Base-by-base conservation (phyloP, 2,888 invertebrate species). In the Muschampia plurimacula region DNA sequence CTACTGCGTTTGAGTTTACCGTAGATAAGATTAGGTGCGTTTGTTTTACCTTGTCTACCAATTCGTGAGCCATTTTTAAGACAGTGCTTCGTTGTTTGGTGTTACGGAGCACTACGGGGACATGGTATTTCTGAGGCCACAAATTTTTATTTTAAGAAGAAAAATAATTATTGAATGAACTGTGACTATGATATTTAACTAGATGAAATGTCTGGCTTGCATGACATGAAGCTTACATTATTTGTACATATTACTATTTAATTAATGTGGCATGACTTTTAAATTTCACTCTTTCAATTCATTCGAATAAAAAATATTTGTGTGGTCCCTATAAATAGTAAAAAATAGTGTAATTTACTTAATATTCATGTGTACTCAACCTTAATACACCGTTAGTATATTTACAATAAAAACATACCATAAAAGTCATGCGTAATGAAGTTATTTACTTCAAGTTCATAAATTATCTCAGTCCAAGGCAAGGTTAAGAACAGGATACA, bases 1-100 rank as follows among this genome's bases (percentile, higher is more conserved):
- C 94, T 93, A 93, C 94, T 88, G 91, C 90, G 89, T 84, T 93
- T 92, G 83, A 92, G 93, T 94, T 93, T 94, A 86, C 88, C 82
- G 79, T 87, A 92, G 94, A 94, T 94, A 92, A 94, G 94, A 94
- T 93, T 88, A 89, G 83, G 82, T 79, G 75, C 86, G 91, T 92
- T 92, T 93, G 93, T 91, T 93, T 93, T 93, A 89, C 86, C 88
- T 90, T 87, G 91, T 86, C 89, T 89, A 89, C 89, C 90, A 89
- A 92, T 90, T 91, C 88, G 84, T 84, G 89, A 83, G 82, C 88
- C 88, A 86, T 90, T 90, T 90, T 91, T 88, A 86, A 89, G 85
- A 93, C 89, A 92, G 90, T 88, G 89, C 85, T 82, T 87, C 92
- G 88, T 91, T 93, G 92, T 92, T 89, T 87, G 78, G 84, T 81